A percentile compares a stretch with the other conserved stretches of the same genome.
These are phyloP conservation scores for Aspidapion aeneum DNA, from an alignment of 2,888 invertebrate genomes.

Conservation along the genomic window DNA sequence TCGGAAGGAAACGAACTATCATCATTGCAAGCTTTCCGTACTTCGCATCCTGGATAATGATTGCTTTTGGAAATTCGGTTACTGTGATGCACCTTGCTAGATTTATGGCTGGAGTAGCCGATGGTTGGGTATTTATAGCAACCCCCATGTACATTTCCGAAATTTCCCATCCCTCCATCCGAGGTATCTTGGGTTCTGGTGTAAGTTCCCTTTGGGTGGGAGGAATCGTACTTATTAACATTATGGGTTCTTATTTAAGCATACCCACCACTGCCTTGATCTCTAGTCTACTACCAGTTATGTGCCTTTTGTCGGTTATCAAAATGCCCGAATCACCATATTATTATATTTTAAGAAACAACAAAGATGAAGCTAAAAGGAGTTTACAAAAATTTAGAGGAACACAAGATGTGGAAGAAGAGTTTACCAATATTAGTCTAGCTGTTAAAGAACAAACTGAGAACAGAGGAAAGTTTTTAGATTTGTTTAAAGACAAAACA, in stretches of 20 bases:
- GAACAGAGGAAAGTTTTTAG: constrained; percentile 53
- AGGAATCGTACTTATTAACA: constrained; percentile 53
- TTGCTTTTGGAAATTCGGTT: constrained; percentile 56
- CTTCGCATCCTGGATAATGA: constrained; percentile 59
- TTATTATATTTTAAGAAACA: constrained; percentile 45
- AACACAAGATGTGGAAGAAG: constrained; percentile 48
- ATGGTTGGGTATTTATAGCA: constrained; percentile 43
- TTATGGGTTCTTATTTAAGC: constrained; percentile 47
- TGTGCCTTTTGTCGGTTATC: constrained; percentile 48
- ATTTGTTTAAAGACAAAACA: constrained; percentile 54
- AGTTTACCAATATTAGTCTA: constrained; percentile 36
- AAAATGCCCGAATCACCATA: constrained; percentile 60
- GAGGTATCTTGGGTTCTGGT: constrained; percentile 55
- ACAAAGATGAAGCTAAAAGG: constrained; percentile 47
- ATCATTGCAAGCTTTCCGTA: constrained; percentile 56
- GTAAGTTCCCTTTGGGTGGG: constrained; percentile 53
- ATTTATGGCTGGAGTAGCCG: constrained; percentile 61
- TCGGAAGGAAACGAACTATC: constrained; percentile 62
- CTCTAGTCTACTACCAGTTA: constrained; percentile 47
- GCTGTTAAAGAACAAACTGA: constrained; percentile 45
- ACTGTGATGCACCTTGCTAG: constrained; percentile 51
- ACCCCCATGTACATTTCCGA: constrained; percentile 60
- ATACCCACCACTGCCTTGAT: constrained; percentile 52
- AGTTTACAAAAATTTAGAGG: constrained; percentile 52
- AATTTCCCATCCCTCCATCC: constrained; percentile 54